Evolutionary conservation across 2,888 invertebrate genomes (phyloP), one percentile per base, ranked within the genome.

Genomic region (Andricus quercusramuli): DNA sequence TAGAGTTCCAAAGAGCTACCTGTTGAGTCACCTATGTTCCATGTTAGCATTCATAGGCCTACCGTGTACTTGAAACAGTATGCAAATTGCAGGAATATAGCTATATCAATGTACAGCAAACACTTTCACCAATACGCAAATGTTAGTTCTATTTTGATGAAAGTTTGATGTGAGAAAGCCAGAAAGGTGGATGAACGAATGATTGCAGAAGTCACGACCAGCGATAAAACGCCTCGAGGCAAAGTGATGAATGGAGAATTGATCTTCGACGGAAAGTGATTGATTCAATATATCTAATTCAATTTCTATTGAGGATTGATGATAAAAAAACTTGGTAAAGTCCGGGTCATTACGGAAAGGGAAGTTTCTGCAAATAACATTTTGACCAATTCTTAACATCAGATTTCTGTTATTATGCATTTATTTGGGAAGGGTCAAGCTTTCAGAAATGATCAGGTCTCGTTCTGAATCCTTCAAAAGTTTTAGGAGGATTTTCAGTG

Each of bases 21-120:
- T 74, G 74, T 74, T 74, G 74, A 74, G 74, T 74, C 74, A 56
- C 74, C 51, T 74, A 74, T 74, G 74, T 56, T 56, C 74, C 29
- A 74, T 56, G 70, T 68, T 56, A 9, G 56, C 13, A 51, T 32
- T 51, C 51, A 51, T 70, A 70, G 70, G 70, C 70, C 70, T 70
- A 70, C 51, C 70, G 20, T 70, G 29, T 29, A 70, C 70, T 70
- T 70, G 25, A 70, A 70, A 70, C 29, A 29, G 29, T 70, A 51
- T 17, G 70, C 17, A 47, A 51, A 70, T n/a, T 70, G 8, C 17
- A 25, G 25, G 29, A 44, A 62, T 15, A 25, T 59, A 51, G 6
- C 8, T 5, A 20, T 6, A 51, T 51, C 20, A 20, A 51, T 51
- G 4, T 56, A 56, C 5, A 25, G 25, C 25, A 22, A 62, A 25